Base-by-base conservation (phyloP, 1,140 invertebrate species). In the Hydropsyche tenuis region DNA sequence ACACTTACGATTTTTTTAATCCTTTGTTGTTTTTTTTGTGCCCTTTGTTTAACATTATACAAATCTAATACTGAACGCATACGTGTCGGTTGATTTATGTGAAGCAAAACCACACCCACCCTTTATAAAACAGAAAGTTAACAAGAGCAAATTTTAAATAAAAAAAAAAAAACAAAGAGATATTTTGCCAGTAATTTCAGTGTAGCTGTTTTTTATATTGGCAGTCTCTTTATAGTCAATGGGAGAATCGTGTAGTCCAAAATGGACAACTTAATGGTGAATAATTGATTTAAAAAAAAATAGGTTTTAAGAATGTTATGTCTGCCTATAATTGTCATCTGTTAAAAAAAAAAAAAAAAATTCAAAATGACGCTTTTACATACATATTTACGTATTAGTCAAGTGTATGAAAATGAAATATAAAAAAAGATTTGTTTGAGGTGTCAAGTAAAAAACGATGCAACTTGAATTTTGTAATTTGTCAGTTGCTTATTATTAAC, bases 331-430 rank as follows among this genome's bases (percentile, higher is more conserved):
- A 71, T 74, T 77, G 70, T 74, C 73, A 77, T 72, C 73, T 23
- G 74, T 74, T 73, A 48, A 76, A 66, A 77, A 77, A 46, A 62
- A 56, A 48, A 51, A 14, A 64, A 74, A 74, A 73, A 56, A 77
- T 74, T 77, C 75, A 56, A 77, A 77, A 77, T 74, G 76, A 77
- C 76, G 76, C 76, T 77, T 77, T 77, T 77, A 77, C 73, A 77
- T 77, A 77, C 73, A 77, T 77, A 77, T 74, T 70, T 77, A 77
- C 73, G 73, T 75, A 77, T 77, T 77, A 77, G 76, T 77, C 73
- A 75, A 75, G 73, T 77, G 30, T 37, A 37, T 37, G 72, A 72
- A 60, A n/a, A 70, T 48, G 45, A 77, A 74, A 69, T 74, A 65
- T 4, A 37, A 37, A 72, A 69, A 74, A 72, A 66, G 65, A 77